Conservation (phyloP, 2,888 invertebrate species). For the Athalia circularis region DNA sequence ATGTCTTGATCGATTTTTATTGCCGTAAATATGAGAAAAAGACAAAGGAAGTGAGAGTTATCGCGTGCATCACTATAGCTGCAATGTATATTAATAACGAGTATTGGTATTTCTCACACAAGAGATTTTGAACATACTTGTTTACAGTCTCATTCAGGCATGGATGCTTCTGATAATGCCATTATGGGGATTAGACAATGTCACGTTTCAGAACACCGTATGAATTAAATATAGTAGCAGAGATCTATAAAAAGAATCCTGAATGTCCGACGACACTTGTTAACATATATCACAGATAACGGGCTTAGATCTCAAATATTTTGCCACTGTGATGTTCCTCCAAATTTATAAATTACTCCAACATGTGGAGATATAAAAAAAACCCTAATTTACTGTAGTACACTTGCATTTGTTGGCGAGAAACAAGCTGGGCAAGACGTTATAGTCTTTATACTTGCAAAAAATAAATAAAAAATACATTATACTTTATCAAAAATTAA, state of each 20-base stretch:
- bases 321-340: neutral
- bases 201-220: conserved; percentile 25
- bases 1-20: too few species aligned
- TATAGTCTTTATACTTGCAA: too few species aligned
- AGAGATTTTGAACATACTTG: neutral
- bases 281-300: conserved; percentile 15
- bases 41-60: too few species aligned
- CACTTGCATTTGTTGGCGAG: too few species aligned
- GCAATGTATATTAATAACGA: too few species aligned
- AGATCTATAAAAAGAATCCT: neutral
- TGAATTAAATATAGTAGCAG: neutral
- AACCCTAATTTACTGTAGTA: too few species aligned
- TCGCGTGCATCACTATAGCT: too few species aligned
- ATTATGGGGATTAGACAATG: conserved; percentile 25
- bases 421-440: too few species aligned
- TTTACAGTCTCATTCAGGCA: conserved; percentile 12
- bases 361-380: neutral
- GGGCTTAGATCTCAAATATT: neutral
- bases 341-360: neutral
- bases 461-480: too few species aligned
- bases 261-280: neutral
- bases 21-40: too few species aligned
- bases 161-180: conserved; percentile 32
- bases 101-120: neutral
- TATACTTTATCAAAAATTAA: too few species aligned